A percentile compares a stretch with the other conserved stretches of the same genome.
phyloP scores from a whole-genome alignment of 2,113 vertebrate genomes.

The Tachysurus vachellii region DNA sequence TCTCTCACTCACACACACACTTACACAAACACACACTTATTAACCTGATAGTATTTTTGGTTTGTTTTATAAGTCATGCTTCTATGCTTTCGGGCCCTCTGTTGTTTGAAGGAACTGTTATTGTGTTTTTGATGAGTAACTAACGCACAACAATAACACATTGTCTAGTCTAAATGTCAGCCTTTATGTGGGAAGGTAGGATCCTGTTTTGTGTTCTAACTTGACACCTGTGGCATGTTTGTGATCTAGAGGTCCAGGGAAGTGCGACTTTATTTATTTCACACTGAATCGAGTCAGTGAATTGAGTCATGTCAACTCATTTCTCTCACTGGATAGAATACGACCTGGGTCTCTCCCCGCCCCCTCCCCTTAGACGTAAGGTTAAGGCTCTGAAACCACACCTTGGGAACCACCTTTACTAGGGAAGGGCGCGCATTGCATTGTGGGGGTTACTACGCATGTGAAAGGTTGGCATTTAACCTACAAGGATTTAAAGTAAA shows the following conservation, averaged over 20 bases:
- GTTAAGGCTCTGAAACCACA: slow-evolving; percentile 2
- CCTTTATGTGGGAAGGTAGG: background rate
- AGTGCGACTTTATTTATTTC: background rate
- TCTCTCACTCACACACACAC: background rate
- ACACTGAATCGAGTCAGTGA: too few relatives aligned
- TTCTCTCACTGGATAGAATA: background rate
- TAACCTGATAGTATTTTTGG: background rate
- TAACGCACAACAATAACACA: background rate
- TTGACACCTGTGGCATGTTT: background rate
- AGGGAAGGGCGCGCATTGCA: background rate
- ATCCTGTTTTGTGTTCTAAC: background rate
- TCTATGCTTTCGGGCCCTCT: too few relatives aligned
- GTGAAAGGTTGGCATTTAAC: background rate
- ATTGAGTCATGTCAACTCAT: background rate
- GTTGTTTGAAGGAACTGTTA: background rate
- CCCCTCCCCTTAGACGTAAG: too few relatives aligned
- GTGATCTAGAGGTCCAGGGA: background rate
- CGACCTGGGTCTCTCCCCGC: background rate
- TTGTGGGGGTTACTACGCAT: background rate
- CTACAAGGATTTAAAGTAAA: background rate
- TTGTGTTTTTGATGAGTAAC: background rate
- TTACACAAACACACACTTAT: background rate
- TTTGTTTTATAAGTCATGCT: background rate
- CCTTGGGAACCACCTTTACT: slow-evolving; percentile 4
- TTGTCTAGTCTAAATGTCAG: slow-evolving; percentile 16